These are phyloP conservation scores for Leptinotarsa defecta DNA, from an alignment of 1,140 invertebrate genomes.

Conservation along the genomic window DNA sequence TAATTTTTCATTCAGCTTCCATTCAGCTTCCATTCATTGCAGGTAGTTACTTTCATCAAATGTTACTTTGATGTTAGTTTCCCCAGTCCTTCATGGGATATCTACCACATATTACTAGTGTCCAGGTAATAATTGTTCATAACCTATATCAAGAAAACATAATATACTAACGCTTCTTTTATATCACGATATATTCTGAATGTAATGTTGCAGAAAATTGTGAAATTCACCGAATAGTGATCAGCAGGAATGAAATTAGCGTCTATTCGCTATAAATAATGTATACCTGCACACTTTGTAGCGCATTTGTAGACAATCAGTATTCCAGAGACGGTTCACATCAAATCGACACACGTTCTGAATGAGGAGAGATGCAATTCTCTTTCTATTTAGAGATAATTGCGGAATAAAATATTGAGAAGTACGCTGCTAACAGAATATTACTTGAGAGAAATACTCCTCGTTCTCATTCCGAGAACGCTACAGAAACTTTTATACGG, in stretches of 20 bases:
- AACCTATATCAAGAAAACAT: no score
- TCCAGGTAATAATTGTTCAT: no score
- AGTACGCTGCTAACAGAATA: neutral
- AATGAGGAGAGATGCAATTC: constrained; percentile 14
- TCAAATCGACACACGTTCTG: constrained; percentile 18
- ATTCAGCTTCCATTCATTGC: no score
- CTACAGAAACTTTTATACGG: no score
- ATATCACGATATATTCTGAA: no score
- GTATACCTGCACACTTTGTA: constrained; percentile 14
- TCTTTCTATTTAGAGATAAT: constrained; percentile 13
- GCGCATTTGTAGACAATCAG: constrained; percentile 2
- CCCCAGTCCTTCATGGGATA: no score
- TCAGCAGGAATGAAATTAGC: neutral
- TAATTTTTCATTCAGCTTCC: no score
- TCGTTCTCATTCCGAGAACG: neutral
- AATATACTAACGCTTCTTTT: no score
- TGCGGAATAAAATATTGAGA: neutral
- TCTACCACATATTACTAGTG: no score
- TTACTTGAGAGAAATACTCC: neutral
- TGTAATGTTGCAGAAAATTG: neutral
- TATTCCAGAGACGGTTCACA: neutral
- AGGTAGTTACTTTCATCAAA: no score
- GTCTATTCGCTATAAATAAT: neutral
- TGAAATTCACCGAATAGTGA: neutral
- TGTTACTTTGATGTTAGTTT: no score